Evolutionary conservation across 2,113 vertebrate genomes (phyloP), one percentile per base, ranked within the genome.

Genomic region (Monarcha castaneiventris): DNA sequence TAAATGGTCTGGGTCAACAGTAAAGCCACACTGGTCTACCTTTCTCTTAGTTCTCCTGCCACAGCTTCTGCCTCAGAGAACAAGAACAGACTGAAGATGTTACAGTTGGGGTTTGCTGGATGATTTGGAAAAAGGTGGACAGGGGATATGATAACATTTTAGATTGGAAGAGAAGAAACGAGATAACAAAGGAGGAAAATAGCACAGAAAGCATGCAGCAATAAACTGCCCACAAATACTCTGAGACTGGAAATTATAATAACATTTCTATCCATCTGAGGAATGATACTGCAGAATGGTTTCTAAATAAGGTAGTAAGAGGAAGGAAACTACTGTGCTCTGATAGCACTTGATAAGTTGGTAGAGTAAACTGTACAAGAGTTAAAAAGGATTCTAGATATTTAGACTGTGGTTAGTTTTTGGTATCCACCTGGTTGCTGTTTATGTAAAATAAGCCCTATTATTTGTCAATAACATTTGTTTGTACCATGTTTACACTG

Each of bases 271-370:
- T 35, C 67, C 79, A 80, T 80, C 37, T 86, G 85, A 88, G 67
- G 63, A 87, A 86, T 77, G 58, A 90, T 66, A 83, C 59, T 77
- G 43, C 66, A 55, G 84, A 80, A 77, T 43, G 16, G 55, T 90
- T 95, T 96, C 94, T 97, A 97, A 95, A 85, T 74, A 90, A 83
- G 78, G 85, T 29, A 91, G 59, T 32, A 76, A 72, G 58, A 95
- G 94, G 94, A 97, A 97, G 82, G 90, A 97, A 97, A 95, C 67
- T 26, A 82, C 69, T 84, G 72, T 66, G 46, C 41, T 93, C 67
- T 97, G 92, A 94, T 74, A 71, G 59, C 6, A 1, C 82, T 88
- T 90, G 94, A 73, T 95, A 96, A 96, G 26, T 46, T 88, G 58
- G 76, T 33, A 91, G 77, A 87, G 35, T 96, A 95, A 96, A 96